phyloP scores from a whole-genome alignment of 2,113 vertebrate genomes.

The Carassius carassius region DNA sequence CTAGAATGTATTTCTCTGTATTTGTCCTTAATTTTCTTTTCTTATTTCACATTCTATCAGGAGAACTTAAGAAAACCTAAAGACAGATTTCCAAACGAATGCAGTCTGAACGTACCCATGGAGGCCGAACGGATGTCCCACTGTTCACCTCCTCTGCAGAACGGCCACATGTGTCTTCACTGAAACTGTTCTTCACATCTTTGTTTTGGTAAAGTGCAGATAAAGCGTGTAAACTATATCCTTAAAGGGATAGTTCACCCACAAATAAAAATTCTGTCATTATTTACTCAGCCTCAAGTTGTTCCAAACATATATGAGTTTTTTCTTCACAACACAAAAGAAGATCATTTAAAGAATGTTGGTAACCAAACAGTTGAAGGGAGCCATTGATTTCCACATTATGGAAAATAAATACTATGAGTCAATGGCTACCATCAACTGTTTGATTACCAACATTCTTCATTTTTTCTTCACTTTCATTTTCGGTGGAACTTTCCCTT shows the following conservation, averaged over 20 bases:
- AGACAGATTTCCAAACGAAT: conserved; percentile 57
- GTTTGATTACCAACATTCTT: too few species aligned
- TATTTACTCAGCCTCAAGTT: too few species aligned
- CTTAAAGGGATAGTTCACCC: neutral
- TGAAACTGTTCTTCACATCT: neutral
- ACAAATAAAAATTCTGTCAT: too few species aligned
- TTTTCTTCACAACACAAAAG: too few species aligned
- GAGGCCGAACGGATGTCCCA: conserved; percentile 67
- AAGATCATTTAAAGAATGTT: too few species aligned
- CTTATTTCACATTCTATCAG: conserved; percentile 53
- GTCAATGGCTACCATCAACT: too few species aligned
- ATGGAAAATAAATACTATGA: too few species aligned
- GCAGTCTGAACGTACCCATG: conserved; percentile 72
- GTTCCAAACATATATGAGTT: too few species aligned
- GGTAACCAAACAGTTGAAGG: too few species aligned
- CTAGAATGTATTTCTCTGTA: neutral
- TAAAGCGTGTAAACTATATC: neutral
- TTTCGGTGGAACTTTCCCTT: too few species aligned
- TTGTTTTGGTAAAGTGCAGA: neutral
- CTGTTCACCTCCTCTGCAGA: conserved; percentile 28
- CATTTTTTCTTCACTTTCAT: too few species aligned
- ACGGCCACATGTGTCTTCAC: neutral
- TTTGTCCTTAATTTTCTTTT: neutral
- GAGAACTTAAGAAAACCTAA: conserved; percentile 43
- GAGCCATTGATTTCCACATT: too few species aligned